Base-by-base conservation (phyloP, 2,888 invertebrate species). In the Drosophila phalerata region DNA sequence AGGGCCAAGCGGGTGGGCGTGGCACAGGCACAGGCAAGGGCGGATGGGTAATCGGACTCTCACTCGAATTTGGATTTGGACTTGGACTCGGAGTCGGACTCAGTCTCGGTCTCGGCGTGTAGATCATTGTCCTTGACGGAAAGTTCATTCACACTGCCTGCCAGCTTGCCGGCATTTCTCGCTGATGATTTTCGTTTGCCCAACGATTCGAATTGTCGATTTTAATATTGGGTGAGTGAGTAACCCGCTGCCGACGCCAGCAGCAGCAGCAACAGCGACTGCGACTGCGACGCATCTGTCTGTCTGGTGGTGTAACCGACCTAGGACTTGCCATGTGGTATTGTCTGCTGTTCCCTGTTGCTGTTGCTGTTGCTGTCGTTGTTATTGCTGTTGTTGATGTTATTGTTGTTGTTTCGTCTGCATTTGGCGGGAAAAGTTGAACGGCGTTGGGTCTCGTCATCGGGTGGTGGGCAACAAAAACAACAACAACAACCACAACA, bases 111-210 rank as follows among this genome's bases (percentile, higher is more conserved):
- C 13, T 10, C 22, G 47, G 19, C 53, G 61, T 81, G 81, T 85
- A 88, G 91, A 90, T 90, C 91, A 90, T 90, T 89, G 90, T 91
- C 90, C 90, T 91, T 91, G 90, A 89, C 64, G 69, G 78, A 86
- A 90, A 88, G 90, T 91, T 91, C 90, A 91, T 91, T 90, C 89
- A 91, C 90, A 83, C 77, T 65, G 37, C 30, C 76, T 65, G 30
- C 22, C 43, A 15, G 15, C 55, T 65, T 58, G 65, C 63, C 75
- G 61, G 77, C 77, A 79, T 80, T 45, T 34, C 10, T 84, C 75
- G 81, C 70, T 81, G 75, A 79, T 83, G 75, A 88, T 85, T 83
- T 77, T 72, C 22, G 75, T 67, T 83, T 64, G 72, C 68, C 79
- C 53, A 76, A 70, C 76, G 52, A 81, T 79, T 80, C 82, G 75